Percentiles rank a stretch among this genome's conserved stretches.
Conservation (phyloP, 2,797 vertebrate species). For the Sparus aurata region DNA sequence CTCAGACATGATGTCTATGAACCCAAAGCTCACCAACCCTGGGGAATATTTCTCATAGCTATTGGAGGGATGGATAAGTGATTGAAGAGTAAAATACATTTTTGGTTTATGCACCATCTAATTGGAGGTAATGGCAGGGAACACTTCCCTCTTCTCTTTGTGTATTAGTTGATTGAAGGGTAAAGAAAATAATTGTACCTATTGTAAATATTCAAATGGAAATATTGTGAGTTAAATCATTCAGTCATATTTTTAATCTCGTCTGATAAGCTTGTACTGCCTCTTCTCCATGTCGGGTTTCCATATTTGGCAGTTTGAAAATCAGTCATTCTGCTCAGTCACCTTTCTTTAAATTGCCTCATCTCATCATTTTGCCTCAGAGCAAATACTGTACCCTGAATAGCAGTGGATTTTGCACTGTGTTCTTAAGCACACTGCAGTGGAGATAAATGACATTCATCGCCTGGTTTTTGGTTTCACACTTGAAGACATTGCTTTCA, state of each 20-base stretch:
- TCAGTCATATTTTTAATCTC: neutral
- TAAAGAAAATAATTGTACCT: neutral
- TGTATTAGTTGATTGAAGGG: neutral
- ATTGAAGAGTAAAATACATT: neutral
- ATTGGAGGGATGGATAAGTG: neutral
- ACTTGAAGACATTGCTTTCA: constrained; percentile 33
- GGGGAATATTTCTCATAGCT: no score
- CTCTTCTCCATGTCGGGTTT: neutral
- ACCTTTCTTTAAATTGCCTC: constrained; percentile 17
- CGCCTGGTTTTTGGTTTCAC: constrained; percentile 13
- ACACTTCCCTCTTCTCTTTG: neutral
- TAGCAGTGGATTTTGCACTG: neutral
- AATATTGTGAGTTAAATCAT: neutral
- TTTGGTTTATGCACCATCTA: no score
- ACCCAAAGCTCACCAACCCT: neutral
- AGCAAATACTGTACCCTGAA: neutral
- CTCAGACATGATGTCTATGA: neutral
- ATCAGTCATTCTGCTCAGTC: constrained; percentile 1
- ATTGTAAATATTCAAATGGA: neutral
- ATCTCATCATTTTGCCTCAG: neutral
- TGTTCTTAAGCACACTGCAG: neutral
- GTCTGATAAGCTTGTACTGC: neutral
- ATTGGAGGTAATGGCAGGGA: neutral
- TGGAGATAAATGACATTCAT: constrained; percentile 10
- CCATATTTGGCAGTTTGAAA: neutral